phyloP scores from a whole-genome alignment of 1,140 invertebrate genomes.

The Battus philenor region DNA sequence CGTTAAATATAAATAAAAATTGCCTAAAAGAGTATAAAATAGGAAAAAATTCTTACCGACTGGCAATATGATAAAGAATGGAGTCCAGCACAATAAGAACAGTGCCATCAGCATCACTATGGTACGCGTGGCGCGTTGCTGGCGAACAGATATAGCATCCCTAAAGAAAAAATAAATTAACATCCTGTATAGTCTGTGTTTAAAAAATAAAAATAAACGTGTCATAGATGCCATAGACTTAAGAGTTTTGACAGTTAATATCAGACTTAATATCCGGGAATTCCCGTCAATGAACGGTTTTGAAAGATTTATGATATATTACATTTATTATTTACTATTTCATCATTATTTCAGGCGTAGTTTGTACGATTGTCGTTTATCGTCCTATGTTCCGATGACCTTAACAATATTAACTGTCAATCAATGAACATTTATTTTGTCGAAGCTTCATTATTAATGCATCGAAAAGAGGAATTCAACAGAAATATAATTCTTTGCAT shows the following conservation, averaged over 20 bases:
- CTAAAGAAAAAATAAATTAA: too few relatives aligned
- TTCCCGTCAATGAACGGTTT: not conserved
- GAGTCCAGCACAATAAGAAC: slow-evolving; percentile 84
- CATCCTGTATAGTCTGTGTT: not conserved
- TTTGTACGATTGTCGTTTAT: too few relatives aligned
- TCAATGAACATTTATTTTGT: too few relatives aligned
- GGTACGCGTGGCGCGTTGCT: slow-evolving; percentile 82
- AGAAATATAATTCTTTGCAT: too few relatives aligned
- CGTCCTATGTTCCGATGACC: too few relatives aligned
- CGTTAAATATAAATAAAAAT: too few relatives aligned
- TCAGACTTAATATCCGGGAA: not conserved
- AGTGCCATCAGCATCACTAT: slow-evolving; percentile 80
- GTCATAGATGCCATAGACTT: not conserved
- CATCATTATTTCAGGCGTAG: not conserved
- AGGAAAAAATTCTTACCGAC: too few relatives aligned
- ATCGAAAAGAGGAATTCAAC: too few relatives aligned
- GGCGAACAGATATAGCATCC: slow-evolving; percentile 45
- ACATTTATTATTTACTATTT: not conserved
- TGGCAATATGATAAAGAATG: slow-evolving; percentile 82
- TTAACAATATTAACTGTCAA: too few relatives aligned
- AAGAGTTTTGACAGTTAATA: not conserved
- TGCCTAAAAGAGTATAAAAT: too few relatives aligned
- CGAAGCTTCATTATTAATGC: too few relatives aligned
- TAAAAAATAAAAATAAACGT: not conserved
- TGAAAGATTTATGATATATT: not conserved